Percentiles rank a stretch among this genome's conserved stretches.
These are phyloP conservation scores for Lanistes nyassanus DNA, from an alignment of 1,140 invertebrate genomes.

Conservation along the genomic window DNA sequence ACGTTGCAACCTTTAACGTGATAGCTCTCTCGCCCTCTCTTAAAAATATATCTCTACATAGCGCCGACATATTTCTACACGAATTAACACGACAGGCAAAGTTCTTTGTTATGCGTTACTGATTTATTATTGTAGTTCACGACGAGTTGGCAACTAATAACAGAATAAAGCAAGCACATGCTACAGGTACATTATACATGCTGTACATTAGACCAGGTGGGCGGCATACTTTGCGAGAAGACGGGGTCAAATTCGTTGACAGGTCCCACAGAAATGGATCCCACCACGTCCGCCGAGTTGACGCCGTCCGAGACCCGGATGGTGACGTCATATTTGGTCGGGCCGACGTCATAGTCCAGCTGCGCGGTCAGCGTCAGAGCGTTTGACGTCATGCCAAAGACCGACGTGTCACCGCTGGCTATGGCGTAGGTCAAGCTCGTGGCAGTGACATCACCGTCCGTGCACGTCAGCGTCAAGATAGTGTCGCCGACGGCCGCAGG, in stretches of 20 bases:
- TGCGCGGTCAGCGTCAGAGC: constrained; percentile 29
- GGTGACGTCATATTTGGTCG: constrained; percentile 39
- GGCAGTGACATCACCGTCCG: constrained; percentile 38
- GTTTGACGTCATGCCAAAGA: constrained; percentile 32
- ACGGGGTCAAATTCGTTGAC: constrained; percentile 36
- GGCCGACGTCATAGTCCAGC: constrained; percentile 44
- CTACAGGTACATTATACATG: too few species aligned
- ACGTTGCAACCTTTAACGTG: neutral
- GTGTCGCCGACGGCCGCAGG: neutral
- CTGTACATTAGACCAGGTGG: too few species aligned
- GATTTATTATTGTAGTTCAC: too few species aligned
- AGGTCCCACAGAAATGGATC: constrained; percentile 29
- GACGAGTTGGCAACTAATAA: too few species aligned
- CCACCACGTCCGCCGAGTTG: constrained; percentile 33
- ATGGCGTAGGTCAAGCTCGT: constrained; percentile 43
- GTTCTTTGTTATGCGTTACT: too few species aligned
- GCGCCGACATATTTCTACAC: too few species aligned
- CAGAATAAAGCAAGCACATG: too few species aligned
- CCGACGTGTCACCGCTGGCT: constrained; percentile 36
- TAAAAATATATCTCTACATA: too few species aligned
- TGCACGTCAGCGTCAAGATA: constrained; percentile 34
- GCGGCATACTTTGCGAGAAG: constrained; percentile 27
- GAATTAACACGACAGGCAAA: too few species aligned
- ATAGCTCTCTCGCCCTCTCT: constrained; percentile 16
- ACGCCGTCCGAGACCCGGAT: constrained; percentile 45